These are phyloP conservation scores for Arctia plantaginis DNA, from an alignment of 2,888 invertebrate species.

Conservation along the genomic window DNA sequence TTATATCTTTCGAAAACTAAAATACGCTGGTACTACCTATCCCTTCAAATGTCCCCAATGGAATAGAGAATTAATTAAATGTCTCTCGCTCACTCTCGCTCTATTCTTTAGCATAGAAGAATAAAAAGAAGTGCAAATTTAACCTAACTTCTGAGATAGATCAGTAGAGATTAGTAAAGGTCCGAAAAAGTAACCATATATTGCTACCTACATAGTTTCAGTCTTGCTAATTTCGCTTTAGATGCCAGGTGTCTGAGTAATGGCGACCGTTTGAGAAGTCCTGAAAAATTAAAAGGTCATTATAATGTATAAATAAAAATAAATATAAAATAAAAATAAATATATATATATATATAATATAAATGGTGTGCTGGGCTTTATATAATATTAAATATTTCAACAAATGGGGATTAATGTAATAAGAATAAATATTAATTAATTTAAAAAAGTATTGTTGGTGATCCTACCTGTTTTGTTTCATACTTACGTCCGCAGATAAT, in stretches of 20 bases:
- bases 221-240: slow-evolving; percentile 36
- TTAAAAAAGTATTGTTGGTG: too few species aligned
- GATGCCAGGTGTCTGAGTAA: slow-evolving; percentile 16
- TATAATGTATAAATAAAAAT: too few species aligned
- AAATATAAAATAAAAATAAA: too few species aligned
- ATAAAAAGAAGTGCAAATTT: not conserved
- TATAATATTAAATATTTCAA: too few species aligned
- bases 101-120: not conserved
- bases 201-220: slow-evolving; percentile 50
- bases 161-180: not conserved
- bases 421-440: too few species aligned
- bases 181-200: not conserved
- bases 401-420: too few species aligned
- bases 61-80: not conserved
- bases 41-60: not conserved
- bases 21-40: not conserved
- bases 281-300: slow-evolving; percentile 10
- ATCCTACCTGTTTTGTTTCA: too few species aligned
- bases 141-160: not conserved
- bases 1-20: not conserved
- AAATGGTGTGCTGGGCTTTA: too few species aligned
- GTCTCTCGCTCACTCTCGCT: too few species aligned
- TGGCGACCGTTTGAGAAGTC: slow-evolving; percentile 7
- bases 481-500: too few species aligned
- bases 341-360: too few species aligned